These are phyloP conservation scores for Pygoscelis antarcticus DNA, from an alignment of 2,113 vertebrate genomes.

Conservation along the genomic window DNA sequence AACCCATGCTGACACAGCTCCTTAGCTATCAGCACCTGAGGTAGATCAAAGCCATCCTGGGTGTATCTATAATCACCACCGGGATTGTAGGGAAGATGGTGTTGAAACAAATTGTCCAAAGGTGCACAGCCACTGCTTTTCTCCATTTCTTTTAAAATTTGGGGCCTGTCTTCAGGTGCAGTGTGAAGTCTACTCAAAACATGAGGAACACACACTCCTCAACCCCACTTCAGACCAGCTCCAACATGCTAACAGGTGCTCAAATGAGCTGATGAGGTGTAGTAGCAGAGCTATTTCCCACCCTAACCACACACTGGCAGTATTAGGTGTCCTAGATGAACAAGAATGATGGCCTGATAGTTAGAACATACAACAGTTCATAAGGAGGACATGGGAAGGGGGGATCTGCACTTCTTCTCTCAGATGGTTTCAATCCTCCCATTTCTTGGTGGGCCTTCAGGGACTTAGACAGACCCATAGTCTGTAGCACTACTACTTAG, in stretches of 20 bases:
- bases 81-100: not conserved
- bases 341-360: not conserved
- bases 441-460: not conserved
- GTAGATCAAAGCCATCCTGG: not conserved
- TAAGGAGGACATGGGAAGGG: not conserved
- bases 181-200: not conserved
- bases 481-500: not conserved
- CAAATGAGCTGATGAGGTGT: not conserved
- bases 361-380: not conserved
- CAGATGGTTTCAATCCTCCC: not conserved
- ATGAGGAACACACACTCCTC: fast-evolving
- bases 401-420: not conserved
- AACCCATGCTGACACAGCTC: not conserved
- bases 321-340: not conserved
- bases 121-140: not conserved
- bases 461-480: not conserved
- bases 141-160: not conserved
- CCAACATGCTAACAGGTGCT: not conserved
- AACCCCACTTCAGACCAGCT: not conserved
- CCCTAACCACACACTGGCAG: not conserved
- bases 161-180: not conserved
- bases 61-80: not conserved
- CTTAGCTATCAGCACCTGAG: not conserved
- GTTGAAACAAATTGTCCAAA: not conserved
- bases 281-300: not conserved